Percentiles rank a stretch among this genome's conserved stretches.
phyloP scores from a whole-genome alignment of 2,797 vertebrate genomes.

The Cyclopterus lumpus region DNA sequence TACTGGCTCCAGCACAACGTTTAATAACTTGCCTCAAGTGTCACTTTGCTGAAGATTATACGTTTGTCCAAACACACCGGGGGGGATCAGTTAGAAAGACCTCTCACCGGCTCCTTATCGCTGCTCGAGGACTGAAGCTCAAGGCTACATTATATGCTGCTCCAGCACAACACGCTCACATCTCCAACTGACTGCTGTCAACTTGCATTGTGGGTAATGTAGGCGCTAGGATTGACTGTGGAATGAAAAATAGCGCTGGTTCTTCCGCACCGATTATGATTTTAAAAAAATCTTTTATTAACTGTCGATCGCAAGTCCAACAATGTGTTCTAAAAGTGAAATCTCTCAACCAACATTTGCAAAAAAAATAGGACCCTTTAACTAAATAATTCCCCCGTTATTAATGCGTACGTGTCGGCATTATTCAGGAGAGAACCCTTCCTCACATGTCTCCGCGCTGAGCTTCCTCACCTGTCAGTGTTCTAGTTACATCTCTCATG shows the following conservation, averaged over 20 bases:
- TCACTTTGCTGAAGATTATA: background rate
- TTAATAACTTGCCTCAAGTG: background rate
- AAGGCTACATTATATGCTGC: background rate
- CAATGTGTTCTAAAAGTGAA: background rate
- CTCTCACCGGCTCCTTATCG: background rate
- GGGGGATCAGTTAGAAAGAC: background rate
- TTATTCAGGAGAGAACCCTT: constrained; percentile 22
- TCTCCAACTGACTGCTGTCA: background rate
- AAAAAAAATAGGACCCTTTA: no score
- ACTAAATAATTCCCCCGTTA: background rate
- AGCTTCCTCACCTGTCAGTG: constrained; percentile 26
- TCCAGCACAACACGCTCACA: background rate
- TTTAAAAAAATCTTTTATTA: background rate
- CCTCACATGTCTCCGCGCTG: constrained; percentile 21
- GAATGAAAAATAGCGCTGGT: background rate
- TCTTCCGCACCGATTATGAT: background rate
- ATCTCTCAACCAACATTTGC: background rate
- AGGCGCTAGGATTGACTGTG: background rate
- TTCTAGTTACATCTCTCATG: constrained; percentile 47
- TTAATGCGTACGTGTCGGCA: background rate
- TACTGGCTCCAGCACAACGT: background rate
- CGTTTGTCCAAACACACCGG: background rate
- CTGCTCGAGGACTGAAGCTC: background rate
- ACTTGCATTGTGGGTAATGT: background rate
- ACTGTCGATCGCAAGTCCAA: no score